Evolutionary conservation across 2,888 invertebrate species (phyloP).

Genomic region (Biston betularia): DNA sequence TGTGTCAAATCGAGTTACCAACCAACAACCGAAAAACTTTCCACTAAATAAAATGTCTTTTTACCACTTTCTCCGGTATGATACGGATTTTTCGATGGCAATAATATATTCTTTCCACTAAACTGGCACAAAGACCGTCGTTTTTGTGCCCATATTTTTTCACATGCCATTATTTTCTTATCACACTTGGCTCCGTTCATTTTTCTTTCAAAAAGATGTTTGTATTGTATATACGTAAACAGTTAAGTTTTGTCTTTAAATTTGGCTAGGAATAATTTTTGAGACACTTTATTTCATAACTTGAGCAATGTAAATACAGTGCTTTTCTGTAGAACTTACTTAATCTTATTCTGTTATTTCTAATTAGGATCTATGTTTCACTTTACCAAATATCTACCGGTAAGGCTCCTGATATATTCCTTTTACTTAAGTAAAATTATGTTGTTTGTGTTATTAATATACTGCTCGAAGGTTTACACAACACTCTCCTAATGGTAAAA

Average conservation of each 20-base stretch:
- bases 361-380: no score
- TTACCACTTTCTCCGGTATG: conserved; percentile 6
- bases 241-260: background rate
- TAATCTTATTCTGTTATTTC: no score
- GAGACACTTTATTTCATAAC: no score
- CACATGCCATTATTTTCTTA: conserved; percentile 34
- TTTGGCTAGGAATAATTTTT: conserved; percentile 1
- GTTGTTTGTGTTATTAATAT: no score
- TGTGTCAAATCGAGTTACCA: background rate
- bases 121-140: conserved; percentile 30
- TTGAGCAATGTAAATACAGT: no score
- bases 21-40: background rate
- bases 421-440: no score
- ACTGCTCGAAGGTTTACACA: no score
- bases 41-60: conserved; percentile 10
- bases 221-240: conserved; percentile 9
- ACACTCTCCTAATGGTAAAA: no score
- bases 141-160: conserved; percentile 32
- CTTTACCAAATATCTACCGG: no score
- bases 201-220: conserved; percentile 18
- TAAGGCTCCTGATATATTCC: no score
- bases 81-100: conserved; percentile 22
- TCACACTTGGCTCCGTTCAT: conserved; percentile 29
- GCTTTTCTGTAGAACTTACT: no score
- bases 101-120: conserved; percentile 34